Evolutionary conservation across 1,140 invertebrate genomes (phyloP).

Genomic region (Lucilia cuprina): DNA sequence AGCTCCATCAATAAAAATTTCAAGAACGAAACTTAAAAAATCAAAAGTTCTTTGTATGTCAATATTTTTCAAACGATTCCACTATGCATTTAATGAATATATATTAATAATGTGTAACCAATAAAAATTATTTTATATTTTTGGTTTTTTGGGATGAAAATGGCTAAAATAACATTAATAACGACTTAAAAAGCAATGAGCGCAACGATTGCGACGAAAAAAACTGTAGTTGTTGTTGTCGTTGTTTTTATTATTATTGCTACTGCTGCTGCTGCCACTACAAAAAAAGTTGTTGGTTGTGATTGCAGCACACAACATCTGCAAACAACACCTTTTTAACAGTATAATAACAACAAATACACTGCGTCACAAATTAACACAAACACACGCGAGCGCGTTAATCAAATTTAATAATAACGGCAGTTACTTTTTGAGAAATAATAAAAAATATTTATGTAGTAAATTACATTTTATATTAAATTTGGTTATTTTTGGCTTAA

Average conservation of each 20-base stretch:
- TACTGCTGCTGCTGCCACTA: background rate
- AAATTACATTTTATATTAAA: background rate
- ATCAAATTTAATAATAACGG: background rate
- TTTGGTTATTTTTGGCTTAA: background rate
- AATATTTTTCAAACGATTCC: background rate
- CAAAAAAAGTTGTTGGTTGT: background rate
- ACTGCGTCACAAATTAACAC: background rate
- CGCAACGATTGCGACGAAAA: background rate
- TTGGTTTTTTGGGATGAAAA: background rate
- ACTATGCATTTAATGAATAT: background rate
- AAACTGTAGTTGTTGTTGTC: background rate
- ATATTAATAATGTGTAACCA: background rate
- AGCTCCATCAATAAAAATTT: too few relatives aligned
- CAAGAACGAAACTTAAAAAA: too few relatives aligned
- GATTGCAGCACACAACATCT: background rate
- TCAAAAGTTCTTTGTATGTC: too few relatives aligned
- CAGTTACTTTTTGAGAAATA: background rate
- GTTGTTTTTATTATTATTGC: background rate
- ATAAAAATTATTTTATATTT: background rate
- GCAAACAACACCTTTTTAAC: too few relatives aligned
- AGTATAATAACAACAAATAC: too few relatives aligned
- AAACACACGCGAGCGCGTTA: background rate
- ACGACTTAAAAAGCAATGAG: background rate
- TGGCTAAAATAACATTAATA: conserved; percentile 11
- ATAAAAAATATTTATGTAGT: background rate